Percentiles rank a stretch among this genome's conserved stretches.
Evolutionary conservation across 2,888 invertebrate genomes (phyloP).

Genomic region (Cerceris ruficornis): DNA sequence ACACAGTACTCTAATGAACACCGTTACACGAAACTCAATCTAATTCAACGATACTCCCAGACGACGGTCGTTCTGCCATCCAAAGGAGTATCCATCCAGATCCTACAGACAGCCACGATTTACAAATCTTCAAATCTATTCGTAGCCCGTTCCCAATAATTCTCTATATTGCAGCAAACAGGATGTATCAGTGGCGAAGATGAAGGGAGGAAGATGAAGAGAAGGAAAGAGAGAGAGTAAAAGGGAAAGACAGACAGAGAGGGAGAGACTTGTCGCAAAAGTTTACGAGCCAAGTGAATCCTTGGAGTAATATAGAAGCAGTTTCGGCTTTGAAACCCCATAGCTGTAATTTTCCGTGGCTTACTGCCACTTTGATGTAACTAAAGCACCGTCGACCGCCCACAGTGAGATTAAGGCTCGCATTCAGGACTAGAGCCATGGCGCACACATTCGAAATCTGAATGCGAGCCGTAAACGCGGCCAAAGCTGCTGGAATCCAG

Average conservation of each 20-base stretch:
- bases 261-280: constrained; percentile 54
- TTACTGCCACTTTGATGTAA: constrained; percentile 71
- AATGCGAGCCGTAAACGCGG: constrained; percentile 48
- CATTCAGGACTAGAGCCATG: constrained; percentile 39
- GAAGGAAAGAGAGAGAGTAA: background rate
- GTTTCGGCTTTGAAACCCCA: constrained; percentile 69
- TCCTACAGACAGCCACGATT: background rate
- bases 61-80: too few relatives aligned
- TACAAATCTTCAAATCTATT: constrained; percentile 24
- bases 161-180: constrained; percentile 23
- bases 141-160: constrained; percentile 25
- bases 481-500: constrained; percentile 52
- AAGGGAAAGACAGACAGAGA: too few relatives aligned
- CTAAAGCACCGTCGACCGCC: constrained; percentile 56
- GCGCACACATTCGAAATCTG: constrained; percentile 41
- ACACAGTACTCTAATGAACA: too few relatives aligned
- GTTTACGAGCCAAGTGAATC: constrained; percentile 59
- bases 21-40: too few relatives aligned
- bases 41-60: too few relatives aligned
- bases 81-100: background rate
- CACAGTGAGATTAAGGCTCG: constrained; percentile 65
- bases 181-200: background rate
- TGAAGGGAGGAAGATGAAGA: background rate
- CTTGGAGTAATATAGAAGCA: constrained; percentile 67
- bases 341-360: constrained; percentile 72